Conservation (phyloP, 2,888 invertebrate species). For the Cheilosia grossa region DNA sequence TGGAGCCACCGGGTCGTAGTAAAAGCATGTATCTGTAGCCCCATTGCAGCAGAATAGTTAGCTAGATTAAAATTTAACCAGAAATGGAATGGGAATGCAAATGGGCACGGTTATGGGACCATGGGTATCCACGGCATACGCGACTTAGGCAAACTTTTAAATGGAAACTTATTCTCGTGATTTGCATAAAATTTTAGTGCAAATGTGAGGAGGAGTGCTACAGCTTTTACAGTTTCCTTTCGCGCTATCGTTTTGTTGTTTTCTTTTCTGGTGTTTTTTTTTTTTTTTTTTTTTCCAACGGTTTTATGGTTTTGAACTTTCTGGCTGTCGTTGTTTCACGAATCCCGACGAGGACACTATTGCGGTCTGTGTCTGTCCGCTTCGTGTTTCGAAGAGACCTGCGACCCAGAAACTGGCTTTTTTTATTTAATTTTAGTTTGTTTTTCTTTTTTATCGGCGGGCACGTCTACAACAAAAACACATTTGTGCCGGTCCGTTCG, state of each 20-base stretch:
- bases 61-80: constrained; percentile 73
- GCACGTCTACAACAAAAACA: constrained; percentile 43
- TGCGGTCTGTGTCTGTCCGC: constrained; percentile 67
- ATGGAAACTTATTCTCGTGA: constrained; percentile 74
- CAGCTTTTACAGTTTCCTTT: constrained; percentile 68
- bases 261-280: not conserved
- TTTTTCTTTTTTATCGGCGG: constrained; percentile 20
- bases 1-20: constrained; percentile 62
- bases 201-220: constrained; percentile 71
- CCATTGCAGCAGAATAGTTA: constrained; percentile 66
- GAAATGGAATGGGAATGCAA: constrained; percentile 20
- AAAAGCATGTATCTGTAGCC: constrained; percentile 52
- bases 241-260: constrained; percentile 34
- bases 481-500: constrained; percentile 32
- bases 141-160: constrained; percentile 74
- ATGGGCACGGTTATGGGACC: constrained; percentile 17
- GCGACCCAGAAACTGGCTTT: constrained; percentile 51
- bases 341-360: constrained; percentile 53
- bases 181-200: constrained; percentile 75
- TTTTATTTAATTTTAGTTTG: constrained; percentile 60
- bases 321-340: constrained; percentile 40
- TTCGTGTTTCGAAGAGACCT: constrained; percentile 42
- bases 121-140: constrained; percentile 57
- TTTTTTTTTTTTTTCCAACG: constrained; percentile 38
- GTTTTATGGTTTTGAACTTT: constrained; percentile 68